Evolutionary conservation across 2,113 vertebrate species (phyloP), one percentile per base, ranked within the genome.

Genomic region (Ranitomeya imitator): DNA sequence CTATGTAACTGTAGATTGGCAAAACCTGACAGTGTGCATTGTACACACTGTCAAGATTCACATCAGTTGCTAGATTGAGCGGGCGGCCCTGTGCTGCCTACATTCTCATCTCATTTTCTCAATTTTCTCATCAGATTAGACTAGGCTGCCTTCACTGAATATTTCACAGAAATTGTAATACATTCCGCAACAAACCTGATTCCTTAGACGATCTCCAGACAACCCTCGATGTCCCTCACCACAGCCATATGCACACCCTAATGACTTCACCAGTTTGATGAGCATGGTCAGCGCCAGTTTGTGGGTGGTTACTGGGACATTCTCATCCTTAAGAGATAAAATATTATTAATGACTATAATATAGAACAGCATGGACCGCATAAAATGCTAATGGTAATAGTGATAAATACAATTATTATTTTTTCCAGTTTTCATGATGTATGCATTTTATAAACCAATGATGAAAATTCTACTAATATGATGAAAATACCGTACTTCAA

Each of bases 211-310:
- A 91, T 99, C 98, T 83, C 98, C 98, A 51, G 98, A 99, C 87
- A 99, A 95, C 73, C 98, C 98, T 3, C 99, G 96, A 78, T 99
- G 99, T 83, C 99, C 99, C 93, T 99, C 99, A 13, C 99, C 99
- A n/a, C 99, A 99, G 88, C 99, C 99, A 90, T 99, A 98, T 15
- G 99, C 99, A 90, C 99, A 99, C 14, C 99, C 99, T 91, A 99
- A 92, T 23, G 98, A 99, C 91, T 99, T 99, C 16, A 99, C 98
- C 80, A 99, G 99, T 95, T 98, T 99, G 86, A 99, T 99, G 21
- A 99, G 95, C 98, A 99, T 99, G 91, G 97, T 98, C 83, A 99
- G 96, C 81, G 98, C 97, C 90, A 99, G 93, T 89, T 96, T 97
- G 93, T 99, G 98, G 52, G 97, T 94, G 92, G 97, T 98, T 69